These are phyloP conservation scores for Lutjanus campechanus DNA, from an alignment of 2,797 vertebrate species.

Conservation along the genomic window DNA sequence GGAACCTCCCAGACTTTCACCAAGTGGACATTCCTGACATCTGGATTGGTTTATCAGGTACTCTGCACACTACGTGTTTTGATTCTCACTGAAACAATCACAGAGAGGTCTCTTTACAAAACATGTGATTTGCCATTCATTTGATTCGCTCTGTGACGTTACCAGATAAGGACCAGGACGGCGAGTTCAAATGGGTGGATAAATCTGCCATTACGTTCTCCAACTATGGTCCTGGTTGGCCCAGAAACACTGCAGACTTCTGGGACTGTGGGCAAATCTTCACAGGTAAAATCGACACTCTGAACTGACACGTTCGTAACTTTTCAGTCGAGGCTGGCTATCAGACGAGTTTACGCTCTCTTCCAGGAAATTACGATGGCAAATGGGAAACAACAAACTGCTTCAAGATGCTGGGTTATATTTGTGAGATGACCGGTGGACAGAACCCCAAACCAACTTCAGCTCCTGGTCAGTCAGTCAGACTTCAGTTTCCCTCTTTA, in stretches of 20 bases:
- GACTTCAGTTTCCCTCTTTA: not conserved
- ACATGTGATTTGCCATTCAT: not conserved
- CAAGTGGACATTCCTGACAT: constrained; percentile 84
- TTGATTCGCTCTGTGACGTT: not conserved
- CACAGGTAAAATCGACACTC: constrained; percentile 75
- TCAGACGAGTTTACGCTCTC: not conserved
- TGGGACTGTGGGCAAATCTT: constrained; percentile 90
- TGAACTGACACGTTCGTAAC: accelerated
- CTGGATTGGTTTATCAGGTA: constrained; percentile 89
- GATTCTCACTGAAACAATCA: not conserved
- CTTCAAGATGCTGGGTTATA: constrained; percentile 85
- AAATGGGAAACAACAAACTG: constrained; percentile 88
- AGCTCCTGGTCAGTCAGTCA: constrained; percentile 79
- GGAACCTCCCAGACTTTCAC: constrained; percentile 85
- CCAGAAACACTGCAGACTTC: constrained; percentile 71
- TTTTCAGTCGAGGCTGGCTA: not conserved
- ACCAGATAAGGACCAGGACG: constrained; percentile 84
- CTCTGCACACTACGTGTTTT: not conserved
- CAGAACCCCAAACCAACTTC: constrained; percentile 83
- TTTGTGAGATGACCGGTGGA: constrained; percentile 87
- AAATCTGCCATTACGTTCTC: constrained; percentile 66
- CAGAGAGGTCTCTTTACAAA: not conserved
- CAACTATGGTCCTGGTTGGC: constrained; percentile 84
- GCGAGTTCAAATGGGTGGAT: constrained; percentile 85
- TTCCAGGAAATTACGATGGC: constrained; percentile 84